Percentiles rank a stretch among this genome's conserved stretches.
phyloP scores from a whole-genome alignment of 2,113 vertebrate species.

The Nannospalax galili region DNA sequence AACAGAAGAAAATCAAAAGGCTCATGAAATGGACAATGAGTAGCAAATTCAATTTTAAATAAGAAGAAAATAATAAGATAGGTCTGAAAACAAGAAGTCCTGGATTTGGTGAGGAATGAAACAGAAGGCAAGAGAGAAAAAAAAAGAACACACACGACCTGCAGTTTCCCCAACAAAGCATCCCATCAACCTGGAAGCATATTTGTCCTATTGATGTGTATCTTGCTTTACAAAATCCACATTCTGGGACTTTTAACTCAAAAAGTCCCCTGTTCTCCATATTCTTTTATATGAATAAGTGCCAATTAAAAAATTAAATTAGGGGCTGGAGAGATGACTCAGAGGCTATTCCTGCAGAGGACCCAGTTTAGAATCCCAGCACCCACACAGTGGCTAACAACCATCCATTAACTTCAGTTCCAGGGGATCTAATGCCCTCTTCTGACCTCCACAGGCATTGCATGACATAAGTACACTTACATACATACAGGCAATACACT shows the following conservation, averaged over 20 bases:
- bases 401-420: too few species aligned
- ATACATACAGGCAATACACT: too few species aligned
- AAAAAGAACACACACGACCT: background rate
- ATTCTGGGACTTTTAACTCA: background rate
- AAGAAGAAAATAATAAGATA: background rate
- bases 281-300: background rate
- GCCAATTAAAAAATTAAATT: background rate
- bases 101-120: background rate
- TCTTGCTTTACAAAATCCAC: background rate
- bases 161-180: background rate
- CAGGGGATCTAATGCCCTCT: too few species aligned
- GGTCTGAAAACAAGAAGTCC: background rate
- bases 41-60: slow-evolving; percentile 39
- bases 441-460: too few species aligned
- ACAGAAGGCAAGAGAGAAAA: background rate
- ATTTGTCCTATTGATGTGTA: background rate
- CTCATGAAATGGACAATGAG: slow-evolving; percentile 1
- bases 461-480: too few species aligned
- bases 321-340: too few species aligned
- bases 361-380: too few species aligned
- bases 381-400: too few species aligned
- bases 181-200: background rate
- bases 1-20: slow-evolving; percentile 22
- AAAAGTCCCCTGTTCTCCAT: background rate
- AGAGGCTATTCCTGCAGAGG: too few species aligned